Evolutionary conservation across 64 coral and sea anemone genomes (phyloP).

Genomic region (Actinia equina): DNA sequence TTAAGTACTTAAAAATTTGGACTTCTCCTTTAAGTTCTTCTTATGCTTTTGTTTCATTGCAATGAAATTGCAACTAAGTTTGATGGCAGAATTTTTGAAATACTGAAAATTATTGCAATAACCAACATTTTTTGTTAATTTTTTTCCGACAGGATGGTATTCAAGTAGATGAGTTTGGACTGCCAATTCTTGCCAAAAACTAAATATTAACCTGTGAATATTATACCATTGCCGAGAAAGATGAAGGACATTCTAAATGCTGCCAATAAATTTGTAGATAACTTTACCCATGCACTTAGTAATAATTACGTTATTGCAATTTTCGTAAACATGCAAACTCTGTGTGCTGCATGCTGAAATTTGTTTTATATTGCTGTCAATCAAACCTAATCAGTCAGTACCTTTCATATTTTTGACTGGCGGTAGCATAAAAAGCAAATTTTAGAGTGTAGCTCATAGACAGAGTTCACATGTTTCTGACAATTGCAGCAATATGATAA

Average conservation of each 20-base stretch:
- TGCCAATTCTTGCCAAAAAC: constrained; percentile 61
- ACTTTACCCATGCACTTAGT: background rate
- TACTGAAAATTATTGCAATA: background rate
- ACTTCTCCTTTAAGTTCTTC: no score
- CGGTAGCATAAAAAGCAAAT: no score
- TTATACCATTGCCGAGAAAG: background rate
- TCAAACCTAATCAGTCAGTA: no score
- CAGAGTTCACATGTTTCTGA: no score
- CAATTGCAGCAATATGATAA: background rate
- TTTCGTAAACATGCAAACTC: no score
- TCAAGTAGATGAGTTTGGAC: constrained; percentile 63
- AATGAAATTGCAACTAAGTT: no score
- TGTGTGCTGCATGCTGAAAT: no score
- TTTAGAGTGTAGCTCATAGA: no score
- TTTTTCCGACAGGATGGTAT: constrained; percentile 46
- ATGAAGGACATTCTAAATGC: background rate
- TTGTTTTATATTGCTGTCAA: no score
- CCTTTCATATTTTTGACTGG: no score
- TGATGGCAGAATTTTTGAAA: background rate
- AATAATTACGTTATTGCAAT: background rate
- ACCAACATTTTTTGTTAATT: background rate
- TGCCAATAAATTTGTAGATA: background rate
- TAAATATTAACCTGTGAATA: constrained; percentile 3
- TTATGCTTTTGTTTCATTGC: no score
- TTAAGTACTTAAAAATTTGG: no score